A percentile compares a stretch with the other conserved stretches of the same genome.
These are phyloP conservation scores for Parnassius glacialis DNA, from an alignment of 2,888 invertebrate genomes.

Conservation along the genomic window DNA sequence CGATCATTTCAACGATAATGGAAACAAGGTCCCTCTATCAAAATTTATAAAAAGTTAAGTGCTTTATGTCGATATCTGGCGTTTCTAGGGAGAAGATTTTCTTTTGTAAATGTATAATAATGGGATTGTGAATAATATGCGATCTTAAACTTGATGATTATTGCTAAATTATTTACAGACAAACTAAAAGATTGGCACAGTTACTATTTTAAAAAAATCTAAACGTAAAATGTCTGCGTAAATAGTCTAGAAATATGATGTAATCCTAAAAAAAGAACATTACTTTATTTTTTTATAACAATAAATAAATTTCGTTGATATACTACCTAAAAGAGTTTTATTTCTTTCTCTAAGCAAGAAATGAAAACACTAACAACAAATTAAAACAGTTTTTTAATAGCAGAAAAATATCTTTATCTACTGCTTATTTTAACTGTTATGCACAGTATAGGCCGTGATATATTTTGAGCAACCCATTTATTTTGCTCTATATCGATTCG, in stretches of 20 bases:
- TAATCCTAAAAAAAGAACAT: neutral
- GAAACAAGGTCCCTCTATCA: too few species aligned
- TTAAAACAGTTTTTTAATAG: neutral
- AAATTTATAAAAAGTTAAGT: too few species aligned
- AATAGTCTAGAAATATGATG: conserved; percentile 2
- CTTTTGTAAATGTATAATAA: too few species aligned
- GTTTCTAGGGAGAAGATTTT: too few species aligned
- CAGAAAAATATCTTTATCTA: neutral
- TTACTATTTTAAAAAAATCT: too few species aligned
- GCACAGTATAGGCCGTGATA: conserved; percentile 6
- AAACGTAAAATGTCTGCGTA: neutral
- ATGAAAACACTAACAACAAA: neutral
- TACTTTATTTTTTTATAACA: neutral
- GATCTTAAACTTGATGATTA: too few species aligned
- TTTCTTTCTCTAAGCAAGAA: neutral
- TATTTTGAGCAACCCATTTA: conserved; percentile 15
- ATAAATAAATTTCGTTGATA: conserved; percentile 9
- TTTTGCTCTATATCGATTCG: too few species aligned
- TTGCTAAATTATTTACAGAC: too few species aligned
- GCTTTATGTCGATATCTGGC: too few species aligned
- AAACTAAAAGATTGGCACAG: neutral
- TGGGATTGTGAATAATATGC: too few species aligned
- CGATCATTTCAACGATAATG: too few species aligned
- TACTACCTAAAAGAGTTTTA: conserved; percentile 2
- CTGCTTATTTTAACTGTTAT: too few species aligned